Evolutionary conservation across 2,888 invertebrate species (phyloP).

Genomic region (Apeira syringaria): DNA sequence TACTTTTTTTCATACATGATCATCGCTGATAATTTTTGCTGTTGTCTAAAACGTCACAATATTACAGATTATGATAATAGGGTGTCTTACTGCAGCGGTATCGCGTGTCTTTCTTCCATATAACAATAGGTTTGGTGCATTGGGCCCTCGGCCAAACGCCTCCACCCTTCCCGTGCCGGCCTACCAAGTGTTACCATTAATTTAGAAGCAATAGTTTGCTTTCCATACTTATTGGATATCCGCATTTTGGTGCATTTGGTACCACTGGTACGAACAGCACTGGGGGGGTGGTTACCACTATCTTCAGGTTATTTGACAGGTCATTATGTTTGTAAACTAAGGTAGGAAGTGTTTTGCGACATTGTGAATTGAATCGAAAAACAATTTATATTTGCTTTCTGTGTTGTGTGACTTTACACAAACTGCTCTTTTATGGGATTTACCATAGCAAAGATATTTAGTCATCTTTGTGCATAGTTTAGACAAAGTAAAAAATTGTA

Average conservation of each 20-base stretch:
- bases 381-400: not conserved
- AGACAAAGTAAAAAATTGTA: no score
- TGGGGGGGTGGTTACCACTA: slow-evolving; percentile 31
- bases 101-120: slow-evolving; percentile 58
- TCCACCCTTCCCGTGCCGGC: slow-evolving; percentile 46
- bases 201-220: slow-evolving; percentile 35
- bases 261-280: slow-evolving; percentile 58
- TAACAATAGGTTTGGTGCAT: slow-evolving; percentile 49
- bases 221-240: slow-evolving; percentile 26
- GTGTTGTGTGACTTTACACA: no score
- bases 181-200: slow-evolving; percentile 72
- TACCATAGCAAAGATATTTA: no score
- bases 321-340: slow-evolving; percentile 6
- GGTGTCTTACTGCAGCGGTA: slow-evolving; percentile 44
- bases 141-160: slow-evolving; percentile 52
- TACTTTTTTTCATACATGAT: no score
- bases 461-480: no score
- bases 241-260: slow-evolving; percentile 49
- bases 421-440: no score
- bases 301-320: slow-evolving; percentile 12
- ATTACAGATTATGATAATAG: no score
- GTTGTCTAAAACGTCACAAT: no score
- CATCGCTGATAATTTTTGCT: no score
- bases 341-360: slow-evolving; percentile 5
- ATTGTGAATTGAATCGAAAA: not conserved